Percentiles rank a stretch among this genome's conserved stretches.
These are phyloP conservation scores for Pipistrellus pygmaeus DNA, from an alignment of 2,797 vertebrate genomes.

Conservation along the genomic window DNA sequence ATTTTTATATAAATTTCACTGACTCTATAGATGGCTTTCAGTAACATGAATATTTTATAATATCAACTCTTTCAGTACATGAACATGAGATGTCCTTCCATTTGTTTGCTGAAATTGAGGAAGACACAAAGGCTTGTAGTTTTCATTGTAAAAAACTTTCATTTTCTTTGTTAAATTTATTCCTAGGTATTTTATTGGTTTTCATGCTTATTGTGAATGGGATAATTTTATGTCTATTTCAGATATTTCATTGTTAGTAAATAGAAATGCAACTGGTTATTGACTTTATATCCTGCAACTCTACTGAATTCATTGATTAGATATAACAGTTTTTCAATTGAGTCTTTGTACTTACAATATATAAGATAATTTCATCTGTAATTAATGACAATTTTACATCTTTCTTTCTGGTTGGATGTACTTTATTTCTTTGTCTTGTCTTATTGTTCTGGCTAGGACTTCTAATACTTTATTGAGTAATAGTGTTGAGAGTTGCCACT, in stretches of 20 bases:
- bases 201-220: neutral
- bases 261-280: neutral
- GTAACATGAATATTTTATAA: neutral
- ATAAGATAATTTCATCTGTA: neutral
- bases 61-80: neutral
- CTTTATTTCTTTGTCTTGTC: neutral
- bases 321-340: neutral
- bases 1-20: neutral
- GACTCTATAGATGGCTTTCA: neutral
- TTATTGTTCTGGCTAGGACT: neutral
- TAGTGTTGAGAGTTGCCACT: neutral
- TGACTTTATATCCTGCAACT: neutral
- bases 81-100: neutral
- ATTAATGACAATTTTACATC: neutral
- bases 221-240: neutral
- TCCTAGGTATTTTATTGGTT: neutral
- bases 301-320: neutral
- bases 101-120: neutral
- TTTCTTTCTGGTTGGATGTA: neutral
- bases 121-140: neutral
- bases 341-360: neutral
- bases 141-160: neutral
- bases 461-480: neutral
- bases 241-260: neutral
- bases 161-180: neutral